Conservation (phyloP, 2,797 vertebrate genomes). For the Eospalax fontanierii region DNA sequence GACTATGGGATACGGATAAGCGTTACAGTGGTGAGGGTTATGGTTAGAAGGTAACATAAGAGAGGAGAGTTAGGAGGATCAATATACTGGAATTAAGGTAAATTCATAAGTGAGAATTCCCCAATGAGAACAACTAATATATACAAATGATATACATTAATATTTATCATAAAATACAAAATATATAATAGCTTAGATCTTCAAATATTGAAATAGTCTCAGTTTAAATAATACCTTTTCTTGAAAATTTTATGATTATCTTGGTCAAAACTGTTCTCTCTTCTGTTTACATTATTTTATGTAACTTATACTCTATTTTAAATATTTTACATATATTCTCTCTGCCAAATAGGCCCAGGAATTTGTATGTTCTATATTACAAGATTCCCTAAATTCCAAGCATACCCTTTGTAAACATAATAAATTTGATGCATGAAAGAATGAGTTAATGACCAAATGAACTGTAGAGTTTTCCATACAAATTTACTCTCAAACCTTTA, state of each 20-base stretch:
- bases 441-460: constrained; percentile 60
- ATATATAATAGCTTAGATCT: constrained; percentile 39
- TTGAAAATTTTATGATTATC: constrained; percentile 67
- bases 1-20: neutral
- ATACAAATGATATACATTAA: neutral
- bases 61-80: neutral
- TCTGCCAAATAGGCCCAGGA: neutral
- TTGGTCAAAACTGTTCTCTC: constrained; percentile 43
- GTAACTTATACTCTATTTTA: constrained; percentile 66
- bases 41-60: neutral
- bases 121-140: neutral
- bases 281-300: constrained; percentile 66
- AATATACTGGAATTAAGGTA: neutral
- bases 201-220: constrained; percentile 64
- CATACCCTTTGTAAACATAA: constrained; percentile 45
- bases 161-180: neutral
- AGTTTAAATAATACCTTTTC: constrained; percentile 51
- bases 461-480: neutral
- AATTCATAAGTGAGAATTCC: neutral
- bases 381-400: neutral
- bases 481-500: neutral
- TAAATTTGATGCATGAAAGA: constrained; percentile 48
- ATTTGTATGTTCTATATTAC: constrained; percentile 46
- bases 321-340: constrained; percentile 48
- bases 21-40: neutral